These are phyloP conservation scores for Dascillus cervinus DNA, from an alignment of 2,888 invertebrate species.

Conservation along the genomic window DNA sequence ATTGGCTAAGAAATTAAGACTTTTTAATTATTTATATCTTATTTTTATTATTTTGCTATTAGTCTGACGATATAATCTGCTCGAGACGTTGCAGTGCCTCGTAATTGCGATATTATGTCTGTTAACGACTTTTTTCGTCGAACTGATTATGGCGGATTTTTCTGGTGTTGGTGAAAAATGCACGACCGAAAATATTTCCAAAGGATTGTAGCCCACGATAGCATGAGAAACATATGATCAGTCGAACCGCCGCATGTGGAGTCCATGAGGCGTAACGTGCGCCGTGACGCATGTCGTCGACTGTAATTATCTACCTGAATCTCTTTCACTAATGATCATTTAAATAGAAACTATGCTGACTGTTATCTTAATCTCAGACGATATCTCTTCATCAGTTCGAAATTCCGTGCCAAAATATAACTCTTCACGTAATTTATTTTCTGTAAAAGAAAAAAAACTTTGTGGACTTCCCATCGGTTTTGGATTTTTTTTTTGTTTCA, in stretches of 20 bases:
- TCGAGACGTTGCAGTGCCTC: too few relatives aligned
- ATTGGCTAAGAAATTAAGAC: slow-evolving; percentile 11
- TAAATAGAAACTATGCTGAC: slow-evolving; percentile 30
- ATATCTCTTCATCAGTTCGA: slow-evolving; percentile 4
- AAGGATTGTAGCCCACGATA: slow-evolving; percentile 3
- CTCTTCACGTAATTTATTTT: background rate
- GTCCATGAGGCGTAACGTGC: slow-evolving; percentile 40
- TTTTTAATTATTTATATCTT: slow-evolving; percentile 13
- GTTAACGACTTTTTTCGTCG: too few relatives aligned
- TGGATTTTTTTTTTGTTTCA: too few relatives aligned
- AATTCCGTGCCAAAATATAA: slow-evolving; percentile 9
- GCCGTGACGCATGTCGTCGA: slow-evolving; percentile 41
- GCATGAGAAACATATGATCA: slow-evolving; percentile 23
- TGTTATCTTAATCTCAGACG: slow-evolving; percentile 14
- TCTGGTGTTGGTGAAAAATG: too few relatives aligned
- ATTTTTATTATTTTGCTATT: slow-evolving; percentile 2
- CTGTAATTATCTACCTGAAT: slow-evolving; percentile 36
- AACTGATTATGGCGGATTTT: too few relatives aligned
- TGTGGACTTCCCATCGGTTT: background rate
- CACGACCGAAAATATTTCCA: too few relatives aligned
- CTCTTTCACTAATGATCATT: slow-evolving; percentile 38
- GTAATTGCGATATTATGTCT: too few relatives aligned
- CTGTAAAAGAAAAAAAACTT: background rate
- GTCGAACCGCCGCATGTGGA: slow-evolving; percentile 36
- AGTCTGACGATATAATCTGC: too few relatives aligned